phyloP scores from a whole-genome alignment of 2,888 invertebrate species.

The Scaptomyza flava region DNA sequence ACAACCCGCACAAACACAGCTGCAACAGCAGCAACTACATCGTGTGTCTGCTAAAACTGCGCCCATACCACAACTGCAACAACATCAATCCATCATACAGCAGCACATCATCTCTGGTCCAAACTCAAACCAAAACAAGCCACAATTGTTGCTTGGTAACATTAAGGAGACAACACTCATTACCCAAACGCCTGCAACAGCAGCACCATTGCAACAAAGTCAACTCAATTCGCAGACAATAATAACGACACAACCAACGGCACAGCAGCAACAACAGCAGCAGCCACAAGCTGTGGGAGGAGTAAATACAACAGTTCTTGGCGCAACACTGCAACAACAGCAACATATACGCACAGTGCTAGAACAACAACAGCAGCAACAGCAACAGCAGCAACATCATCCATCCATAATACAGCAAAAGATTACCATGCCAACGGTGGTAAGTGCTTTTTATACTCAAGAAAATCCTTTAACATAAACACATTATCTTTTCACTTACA shows the following conservation, averaged over 20 bases:
- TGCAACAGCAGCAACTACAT: conserved; percentile 40
- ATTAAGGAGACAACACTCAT: conserved; percentile 81
- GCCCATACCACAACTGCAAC: conserved; percentile 86
- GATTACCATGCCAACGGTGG: conserved; percentile 64
- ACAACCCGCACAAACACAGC: conserved; percentile 47
- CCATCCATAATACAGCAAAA: conserved; percentile 81
- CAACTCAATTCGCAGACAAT: conserved; percentile 82
- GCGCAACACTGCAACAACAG: conserved; percentile 44
- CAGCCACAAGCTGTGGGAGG: conserved; percentile 47
- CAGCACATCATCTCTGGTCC: conserved; percentile 82
- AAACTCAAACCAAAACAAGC: conserved; percentile 62
- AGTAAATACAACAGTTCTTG: conserved; percentile 7
- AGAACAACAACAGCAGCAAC: conserved; percentile 56
- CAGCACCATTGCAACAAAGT: conserved; percentile 72
- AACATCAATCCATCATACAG: conserved; percentile 82
- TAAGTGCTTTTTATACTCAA: conserved; percentile 17
- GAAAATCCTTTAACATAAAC: too few species aligned
- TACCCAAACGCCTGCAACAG: conserved; percentile 70
- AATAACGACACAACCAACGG: conserved; percentile 78
- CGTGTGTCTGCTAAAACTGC: conserved; percentile 45
- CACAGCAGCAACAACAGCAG: conserved; percentile 61
- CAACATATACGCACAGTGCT: conserved; percentile 78
- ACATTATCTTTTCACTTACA: conserved; percentile 8
- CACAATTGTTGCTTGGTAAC: conserved; percentile 78
- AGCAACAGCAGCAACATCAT: conserved; percentile 69